Evolutionary conservation across 2,113 vertebrate genomes (phyloP), one percentile per base, ranked within the genome.

Genomic region (Heterocephalus glaber): DNA sequence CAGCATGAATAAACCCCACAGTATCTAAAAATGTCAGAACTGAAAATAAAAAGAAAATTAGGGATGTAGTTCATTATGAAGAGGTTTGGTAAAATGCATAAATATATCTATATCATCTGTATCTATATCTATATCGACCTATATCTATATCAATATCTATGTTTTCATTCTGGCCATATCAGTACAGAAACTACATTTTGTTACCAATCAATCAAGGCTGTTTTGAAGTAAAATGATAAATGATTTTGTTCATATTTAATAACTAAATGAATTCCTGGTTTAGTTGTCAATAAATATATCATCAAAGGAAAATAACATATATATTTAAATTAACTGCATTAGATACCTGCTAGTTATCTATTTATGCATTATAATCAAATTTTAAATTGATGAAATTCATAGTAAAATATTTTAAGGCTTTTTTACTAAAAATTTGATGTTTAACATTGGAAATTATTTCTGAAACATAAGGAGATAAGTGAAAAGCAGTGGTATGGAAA

Each of bases 181-280:
- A 28, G 8, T n/a, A 1, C 3, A 93, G 60, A 81, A 3, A 82
- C 61, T 85, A 74, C 24, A 82, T n/a, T 72, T 77, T 49, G 35
- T 82, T 85, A 66, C 30, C 9, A 63, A 30, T 80, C 47, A 68
- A 68, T 20, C 38, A 79, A 82, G 3, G 3, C 1, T 70, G 2
- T 54, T 91, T 95, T 83, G 66, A 83, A 93, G 83, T 76, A 14
- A 49, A 90, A 85, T 82, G 65, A 61, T 16, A 79, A 61, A 17
- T 85, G n/a, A 3, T 35, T 86, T 90, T 41, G 17, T 54, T 61
- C 22, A 28, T 17, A 58, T 93, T 60, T 86, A 81, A 22, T n/a
- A 52, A 28, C 35, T 86, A 47, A 89, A 17, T 41, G 22, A 54
- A 81, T 76, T 86, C 2, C 30, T 90, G 60, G 76, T 87, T 2